phyloP scores from a whole-genome alignment of 1,140 invertebrate species.

The Monochamus saltuarius region DNA sequence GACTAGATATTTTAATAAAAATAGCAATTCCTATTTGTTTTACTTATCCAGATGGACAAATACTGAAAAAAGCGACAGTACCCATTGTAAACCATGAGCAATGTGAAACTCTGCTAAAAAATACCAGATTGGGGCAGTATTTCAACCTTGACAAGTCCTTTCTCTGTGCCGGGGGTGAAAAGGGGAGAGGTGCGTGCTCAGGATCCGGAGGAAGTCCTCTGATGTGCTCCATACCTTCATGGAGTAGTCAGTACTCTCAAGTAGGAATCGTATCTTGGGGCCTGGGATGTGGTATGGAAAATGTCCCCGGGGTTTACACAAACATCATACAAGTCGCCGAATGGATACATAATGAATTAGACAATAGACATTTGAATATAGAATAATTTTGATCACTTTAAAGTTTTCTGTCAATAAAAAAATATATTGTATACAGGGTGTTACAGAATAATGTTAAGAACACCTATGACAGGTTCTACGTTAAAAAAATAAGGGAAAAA shows the following conservation, averaged over 20 bases:
- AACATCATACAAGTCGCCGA: conserved; percentile 59
- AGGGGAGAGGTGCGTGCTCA: conserved; percentile 66
- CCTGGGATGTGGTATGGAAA: conserved; percentile 61
- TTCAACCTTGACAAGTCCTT: conserved; percentile 56
- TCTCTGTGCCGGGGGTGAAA: conserved; percentile 57
- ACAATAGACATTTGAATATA: conserved; percentile 2
- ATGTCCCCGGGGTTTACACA: conserved; percentile 68
- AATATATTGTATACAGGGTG: too few species aligned
- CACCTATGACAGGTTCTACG: too few species aligned
- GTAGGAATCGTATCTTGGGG: conserved; percentile 69
- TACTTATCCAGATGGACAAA: conserved; percentile 15
- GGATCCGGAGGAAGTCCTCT: conserved; percentile 31
- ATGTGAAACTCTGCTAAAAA: conserved; percentile 51
- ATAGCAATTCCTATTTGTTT: too few species aligned
- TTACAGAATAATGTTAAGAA: too few species aligned
- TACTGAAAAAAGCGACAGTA: conserved; percentile 56
- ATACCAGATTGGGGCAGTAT: conserved; percentile 50
- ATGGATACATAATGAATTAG: conserved; percentile 60
- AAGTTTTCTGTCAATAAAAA: too few species aligned
- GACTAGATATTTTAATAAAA: too few species aligned
- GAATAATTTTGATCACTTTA: too few species aligned
- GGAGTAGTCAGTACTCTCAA: conserved; percentile 12
- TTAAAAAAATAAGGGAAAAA: too few species aligned
- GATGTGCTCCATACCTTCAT: conserved; percentile 14
- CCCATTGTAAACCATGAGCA: conserved; percentile 44